These are phyloP conservation scores for Alligator mississippiensis DNA, from an alignment of 2,113 vertebrate genomes.

Conservation along the genomic window DNA sequence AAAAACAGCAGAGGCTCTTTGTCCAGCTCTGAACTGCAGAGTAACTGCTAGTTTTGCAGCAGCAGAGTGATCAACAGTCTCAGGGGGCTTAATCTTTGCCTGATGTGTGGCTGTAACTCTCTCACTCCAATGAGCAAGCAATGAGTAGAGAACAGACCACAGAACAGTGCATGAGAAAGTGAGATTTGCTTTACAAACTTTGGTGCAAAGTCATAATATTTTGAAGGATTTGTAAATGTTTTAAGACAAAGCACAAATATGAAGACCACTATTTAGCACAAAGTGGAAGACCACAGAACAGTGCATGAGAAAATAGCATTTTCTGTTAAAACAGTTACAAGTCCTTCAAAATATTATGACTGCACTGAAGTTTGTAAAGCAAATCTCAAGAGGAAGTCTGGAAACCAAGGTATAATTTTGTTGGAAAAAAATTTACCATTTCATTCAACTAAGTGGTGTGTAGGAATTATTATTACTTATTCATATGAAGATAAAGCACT, in stretches of 20 bases:
- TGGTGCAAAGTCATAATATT: not conserved
- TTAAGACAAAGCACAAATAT: not conserved
- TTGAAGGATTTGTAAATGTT: not conserved
- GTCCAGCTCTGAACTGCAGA: not conserved
- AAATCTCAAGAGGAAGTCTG: not conserved
- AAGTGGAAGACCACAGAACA: too few relatives aligned
- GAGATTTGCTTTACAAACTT: not conserved
- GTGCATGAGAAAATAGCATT: not conserved
- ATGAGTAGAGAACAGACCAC: not conserved
- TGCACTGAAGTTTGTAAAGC: not conserved
- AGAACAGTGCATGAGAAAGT: not conserved
- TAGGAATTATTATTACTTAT: conserved; percentile 31
- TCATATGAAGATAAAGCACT: not conserved
- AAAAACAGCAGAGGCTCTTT: not conserved
- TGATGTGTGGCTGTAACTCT: not conserved
- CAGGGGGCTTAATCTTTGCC: not conserved
- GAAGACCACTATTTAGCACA: too few relatives aligned
- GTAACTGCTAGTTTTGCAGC: not conserved
- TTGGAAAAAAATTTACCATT: too few relatives aligned
- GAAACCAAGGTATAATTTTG: not conserved
- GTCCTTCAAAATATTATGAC: not conserved
- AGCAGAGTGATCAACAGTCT: not conserved
- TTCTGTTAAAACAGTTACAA: not conserved
- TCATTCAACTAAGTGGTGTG: too few relatives aligned
- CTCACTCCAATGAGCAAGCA: not conserved